These are phyloP conservation scores for Salmo trutta DNA, from an alignment of 2,797 vertebrate species.

Conservation along the genomic window DNA sequence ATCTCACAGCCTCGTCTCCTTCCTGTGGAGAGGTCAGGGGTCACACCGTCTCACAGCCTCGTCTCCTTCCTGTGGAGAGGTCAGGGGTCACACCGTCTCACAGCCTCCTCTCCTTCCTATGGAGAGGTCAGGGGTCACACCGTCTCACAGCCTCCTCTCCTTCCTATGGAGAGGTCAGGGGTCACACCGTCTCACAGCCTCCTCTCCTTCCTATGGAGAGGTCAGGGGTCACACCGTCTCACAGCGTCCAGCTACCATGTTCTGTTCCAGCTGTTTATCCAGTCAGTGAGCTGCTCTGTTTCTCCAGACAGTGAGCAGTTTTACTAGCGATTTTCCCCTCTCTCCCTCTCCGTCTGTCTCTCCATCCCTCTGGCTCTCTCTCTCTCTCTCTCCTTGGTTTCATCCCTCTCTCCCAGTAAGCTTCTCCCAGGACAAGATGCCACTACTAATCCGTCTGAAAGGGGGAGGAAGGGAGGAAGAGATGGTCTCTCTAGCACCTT, in stretches of 20 bases:
- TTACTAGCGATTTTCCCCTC: no score
- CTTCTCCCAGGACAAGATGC: constrained; percentile 25
- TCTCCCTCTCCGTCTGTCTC: neutral
- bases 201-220: neutral
- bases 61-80: no score
- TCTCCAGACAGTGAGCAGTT: neutral
- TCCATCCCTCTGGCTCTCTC: neutral
- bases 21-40: no score
- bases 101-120: no score
- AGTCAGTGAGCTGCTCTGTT: neutral
- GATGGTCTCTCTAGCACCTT: neutral
- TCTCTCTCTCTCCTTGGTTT: neutral
- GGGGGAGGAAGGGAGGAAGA: neutral
- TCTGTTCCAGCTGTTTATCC: neutral
- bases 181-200: neutral
- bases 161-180: no score
- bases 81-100: no score
- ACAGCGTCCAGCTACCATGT: no score
- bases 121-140: no score
- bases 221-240: no score
- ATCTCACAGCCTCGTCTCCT: no score
- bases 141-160: no score
- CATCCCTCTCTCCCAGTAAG: neutral
- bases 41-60: no score
- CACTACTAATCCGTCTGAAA: constrained; percentile 22